Evolutionary conservation across 2,113 vertebrate species (phyloP).

Genomic region (Hiodon alosoides): DNA sequence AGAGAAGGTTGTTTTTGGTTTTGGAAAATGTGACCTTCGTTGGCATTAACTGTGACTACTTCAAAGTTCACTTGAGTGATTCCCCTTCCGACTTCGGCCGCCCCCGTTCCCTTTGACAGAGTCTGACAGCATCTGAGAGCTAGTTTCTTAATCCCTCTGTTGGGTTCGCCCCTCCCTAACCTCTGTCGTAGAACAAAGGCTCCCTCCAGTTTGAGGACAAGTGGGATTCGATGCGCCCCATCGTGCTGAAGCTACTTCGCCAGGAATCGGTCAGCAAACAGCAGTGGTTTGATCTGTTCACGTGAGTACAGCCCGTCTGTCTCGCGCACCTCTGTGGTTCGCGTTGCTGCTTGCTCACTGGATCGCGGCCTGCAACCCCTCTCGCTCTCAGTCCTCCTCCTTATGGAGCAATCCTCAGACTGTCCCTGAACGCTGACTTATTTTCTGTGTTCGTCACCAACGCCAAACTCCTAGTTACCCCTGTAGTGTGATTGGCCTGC

Average conservation of each 20-base stretch:
- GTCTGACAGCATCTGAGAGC: too few relatives aligned
- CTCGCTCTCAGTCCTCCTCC: too few relatives aligned
- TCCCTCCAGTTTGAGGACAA: constrained; percentile 99
- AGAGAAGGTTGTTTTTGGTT: neutral
- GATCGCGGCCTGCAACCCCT: too few relatives aligned
- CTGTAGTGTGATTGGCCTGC: too few relatives aligned
- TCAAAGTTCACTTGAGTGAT: neutral
- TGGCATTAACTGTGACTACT: neutral
- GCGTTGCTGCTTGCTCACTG: too few relatives aligned
- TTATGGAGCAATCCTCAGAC: too few relatives aligned
- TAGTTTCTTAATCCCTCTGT: neutral
- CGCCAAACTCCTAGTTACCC: too few relatives aligned
- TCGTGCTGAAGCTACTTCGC: constrained; percentile 93
- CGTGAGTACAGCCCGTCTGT: constrained; percentile 68
- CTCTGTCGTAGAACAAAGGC: constrained; percentile 82
- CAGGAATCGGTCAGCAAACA: constrained; percentile 98
- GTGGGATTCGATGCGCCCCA: constrained; percentile 98
- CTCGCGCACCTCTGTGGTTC: too few relatives aligned
- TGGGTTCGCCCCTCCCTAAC: neutral
- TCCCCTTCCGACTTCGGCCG: neutral
- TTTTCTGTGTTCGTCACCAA: constrained; percentile 64
- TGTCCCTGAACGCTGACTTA: too few relatives aligned
- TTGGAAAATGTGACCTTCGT: neutral
- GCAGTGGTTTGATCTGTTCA: constrained; percentile 98
- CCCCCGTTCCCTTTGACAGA: too few relatives aligned